phyloP scores from a whole-genome alignment of 2,797 vertebrate genomes.

The Karalla daura region DNA sequence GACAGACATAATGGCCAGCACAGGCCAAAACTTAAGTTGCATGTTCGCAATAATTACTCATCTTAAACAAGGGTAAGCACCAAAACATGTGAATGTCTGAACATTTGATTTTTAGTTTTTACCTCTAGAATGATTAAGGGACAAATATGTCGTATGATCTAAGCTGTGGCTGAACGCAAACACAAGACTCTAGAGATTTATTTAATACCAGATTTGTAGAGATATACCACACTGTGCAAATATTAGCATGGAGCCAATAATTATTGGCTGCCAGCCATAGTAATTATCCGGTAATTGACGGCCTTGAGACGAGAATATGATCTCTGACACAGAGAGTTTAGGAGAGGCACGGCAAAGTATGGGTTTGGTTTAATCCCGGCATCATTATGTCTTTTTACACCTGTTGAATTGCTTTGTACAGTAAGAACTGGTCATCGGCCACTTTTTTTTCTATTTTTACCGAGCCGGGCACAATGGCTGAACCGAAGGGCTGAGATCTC shows the following conservation, averaged over 20 bases:
- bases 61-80: not conserved
- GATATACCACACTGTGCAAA: not conserved
- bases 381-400: not conserved
- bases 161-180: not conserved
- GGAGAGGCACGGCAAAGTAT: not conserved
- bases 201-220: not conserved
- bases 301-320: fast-evolving
- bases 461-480: constrained; percentile 30
- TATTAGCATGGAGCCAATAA: not conserved
- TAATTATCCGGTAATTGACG: not conserved
- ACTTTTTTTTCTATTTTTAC: constrained; percentile 34
- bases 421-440: not conserved
- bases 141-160: not conserved
- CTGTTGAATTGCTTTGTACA: constrained; percentile 19
- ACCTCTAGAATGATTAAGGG: not conserved
- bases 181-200: not conserved
- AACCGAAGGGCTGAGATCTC: constrained; percentile 15
- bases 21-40: no score
- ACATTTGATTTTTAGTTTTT: not conserved
- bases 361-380: not conserved
- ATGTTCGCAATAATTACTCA: not conserved
- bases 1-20: no score
- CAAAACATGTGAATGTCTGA: not conserved
- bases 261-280: no score
- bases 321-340: not conserved